Evolutionary conservation across 2,888 invertebrate genomes (phyloP), one percentile per base, ranked within the genome.

Genomic region (Nemapogon koenigi): DNA sequence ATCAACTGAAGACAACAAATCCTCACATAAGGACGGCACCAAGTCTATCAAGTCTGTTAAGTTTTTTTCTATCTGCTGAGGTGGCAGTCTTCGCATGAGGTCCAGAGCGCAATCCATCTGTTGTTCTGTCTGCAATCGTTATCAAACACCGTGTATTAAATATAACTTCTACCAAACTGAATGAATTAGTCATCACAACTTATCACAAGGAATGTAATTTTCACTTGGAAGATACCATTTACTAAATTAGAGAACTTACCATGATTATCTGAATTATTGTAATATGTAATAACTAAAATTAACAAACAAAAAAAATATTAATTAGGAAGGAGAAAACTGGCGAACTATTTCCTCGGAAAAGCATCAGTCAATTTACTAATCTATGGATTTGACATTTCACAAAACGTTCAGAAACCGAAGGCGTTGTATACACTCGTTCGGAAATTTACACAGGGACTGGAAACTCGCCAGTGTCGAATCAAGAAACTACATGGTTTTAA

Each of bases 101-200:
- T 99, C 99, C 54, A 99, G 81, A 36, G 98, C 98, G 81, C 97
- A 97, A 81, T 99, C 99, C 86, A 99, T 90, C 81, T 97, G 95
- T 73, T 94, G 90, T 64, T 95, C 95, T 64, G 90, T 91, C 94
- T 94, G 66, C 42, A 71, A 73, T 47, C 45, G 4, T 8, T 16
- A 22, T 15, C 16, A 27, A 41, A 25, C 16, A 31, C 3, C 8
- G 15, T 4, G 4, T 10, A n/a, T 28, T 16, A 18, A 28, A 16
- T 16, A 28, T 16, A 28, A 38, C 14, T 54, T 52, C 40, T 42
- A 47, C 49, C 8, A 28, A 37, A 28, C 28, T 3, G n/a, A 27
- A 28, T 16, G 61, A 54, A 73, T 78, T 76, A 78, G 76, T 78
- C 76, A 76, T 72, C 72, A 69, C 51, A 69, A 65, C 62, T 70